These are phyloP conservation scores for Philopedon plagiatum DNA, from an alignment of 2,888 invertebrate genomes.

Conservation along the genomic window DNA sequence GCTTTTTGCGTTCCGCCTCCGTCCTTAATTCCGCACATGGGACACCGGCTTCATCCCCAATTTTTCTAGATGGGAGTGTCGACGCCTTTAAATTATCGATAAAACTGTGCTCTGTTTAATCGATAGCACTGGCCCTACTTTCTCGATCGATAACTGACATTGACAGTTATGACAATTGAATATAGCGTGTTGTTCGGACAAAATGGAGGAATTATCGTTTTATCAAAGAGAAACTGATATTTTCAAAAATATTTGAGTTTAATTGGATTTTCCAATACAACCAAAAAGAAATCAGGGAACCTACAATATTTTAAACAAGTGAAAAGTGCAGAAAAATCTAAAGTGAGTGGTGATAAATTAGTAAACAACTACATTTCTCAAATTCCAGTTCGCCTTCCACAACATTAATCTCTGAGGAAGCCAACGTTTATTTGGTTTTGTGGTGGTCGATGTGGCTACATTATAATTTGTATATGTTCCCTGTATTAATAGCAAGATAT, in stretches of 20 bases:
- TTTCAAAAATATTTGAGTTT: not conserved
- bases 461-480: constrained; percentile 1
- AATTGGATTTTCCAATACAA: not conserved
- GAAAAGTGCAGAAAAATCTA: constrained; percentile 6
- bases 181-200: constrained; percentile 21
- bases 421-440: not conserved
- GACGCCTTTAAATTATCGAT: not conserved
- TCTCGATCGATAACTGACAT: constrained; percentile 14
- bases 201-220: constrained; percentile 14
- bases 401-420: constrained; percentile 18
- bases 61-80: not conserved
- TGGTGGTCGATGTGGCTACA: not conserved
- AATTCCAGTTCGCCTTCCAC: constrained; percentile 1
- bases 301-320: not conserved
- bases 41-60: too few species aligned
- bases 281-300: not conserved
- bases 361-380: constrained; percentile 21
- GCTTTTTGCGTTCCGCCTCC: too few species aligned
- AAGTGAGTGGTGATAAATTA: constrained; percentile 30
- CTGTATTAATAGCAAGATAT: too few species aligned
- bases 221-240: not conserved
- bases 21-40: too few species aligned
- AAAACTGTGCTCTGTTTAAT: not conserved
- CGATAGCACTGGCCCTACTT: not conserved
- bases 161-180: constrained; percentile 1